Base-by-base conservation (phyloP, 2,797 vertebrate species). In the Aphelocoma californica region DNA sequence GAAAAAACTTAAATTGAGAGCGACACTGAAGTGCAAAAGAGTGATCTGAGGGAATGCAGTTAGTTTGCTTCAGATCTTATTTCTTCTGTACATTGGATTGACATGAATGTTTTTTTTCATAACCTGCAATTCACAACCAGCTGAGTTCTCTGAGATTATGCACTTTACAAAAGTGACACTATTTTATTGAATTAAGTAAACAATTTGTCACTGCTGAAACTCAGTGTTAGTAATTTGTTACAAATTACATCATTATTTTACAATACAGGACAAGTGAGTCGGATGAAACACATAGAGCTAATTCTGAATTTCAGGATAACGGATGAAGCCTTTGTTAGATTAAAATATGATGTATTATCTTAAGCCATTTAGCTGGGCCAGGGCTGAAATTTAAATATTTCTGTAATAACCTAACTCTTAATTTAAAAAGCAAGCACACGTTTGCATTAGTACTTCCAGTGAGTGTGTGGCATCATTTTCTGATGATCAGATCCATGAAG, bases 111-210 rank as follows among this genome's bases (percentile, higher is more conserved):
- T 89, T 91, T 96, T 93, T 95, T 93, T 96, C 83, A 88, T 92
- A 93, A 91, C 92, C 94, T 97, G 93, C 84, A 78, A 54, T 89
- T 97, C 86, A 77, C 83, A 94, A 92, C 32, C 61, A 94, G 83
- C 87, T 85, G 90, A 95, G 69, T 93, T 95, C 94, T 93, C 92
- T 86, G 84, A 96, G 90, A 95, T 95, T 88, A 88, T 88, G 78
- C 23, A n/a, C 88, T 86, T 78, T 74, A 62, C 69, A 56, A 79
- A 94, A 97, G 92, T 91, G 92, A 94, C 89, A 94, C 91, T 89
- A 89, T 95, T 94, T 97, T 97, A 97, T 97, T 96, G 92, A 96
- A 97, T 97, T 97, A 98, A 95, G 93, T 96, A 97, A 98, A 97
- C 86, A 96, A 86, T 97, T 96, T 97, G 86, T 96, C 94, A 96